Base-by-base conservation (phyloP, 2,888 invertebrate species). In the Acleris sparsana region DNA sequence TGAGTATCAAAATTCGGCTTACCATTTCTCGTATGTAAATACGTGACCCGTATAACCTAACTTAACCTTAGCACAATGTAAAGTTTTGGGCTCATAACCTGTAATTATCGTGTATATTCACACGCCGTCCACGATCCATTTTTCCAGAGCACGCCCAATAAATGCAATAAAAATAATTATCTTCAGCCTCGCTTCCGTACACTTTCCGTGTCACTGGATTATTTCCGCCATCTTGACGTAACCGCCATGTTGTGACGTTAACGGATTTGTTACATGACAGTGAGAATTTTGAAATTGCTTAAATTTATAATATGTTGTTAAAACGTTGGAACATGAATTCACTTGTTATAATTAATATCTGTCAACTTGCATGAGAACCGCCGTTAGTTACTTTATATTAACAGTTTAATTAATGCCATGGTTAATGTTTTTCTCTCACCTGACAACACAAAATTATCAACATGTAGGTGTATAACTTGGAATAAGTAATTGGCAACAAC, bases 201-300 rank as follows among this genome's bases (percentile, higher is more conserved):
- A 53, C 51, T 68, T 68, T 69, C 69, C 71, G 71, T 71, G 72
- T 61, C 53, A 63, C 65, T 44, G 53, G 56, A 61, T 63, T 46
- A 68, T 72, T 71, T 74, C 70, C 71, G 66, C 60, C 55, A 44
- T 59, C 22, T 64, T 72, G 71, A 71, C 62, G 68, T 70, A 66
- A 66, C 61, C 55, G 61, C 65, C 51, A 55, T 55, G 53, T 61
- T 52, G 44, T 56, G 55, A 56, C 17, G 33, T 60, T 61, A 65
- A 61, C 43, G 44, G 59, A 64, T 64, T 60, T 51, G 60, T 66
- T 52, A 61, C 56, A 61, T 61, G 55, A 61, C 56, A 44, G 52
- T 66, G 65, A 56, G 65, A 66, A 56, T 66, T 61, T 46, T 46
- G 52, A 29, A 57, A 66, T 66, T 55, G 49, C 49, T 55, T 43